Conservation (phyloP, 2,888 invertebrate genomes). For the Drosophila sordidula region DNA sequence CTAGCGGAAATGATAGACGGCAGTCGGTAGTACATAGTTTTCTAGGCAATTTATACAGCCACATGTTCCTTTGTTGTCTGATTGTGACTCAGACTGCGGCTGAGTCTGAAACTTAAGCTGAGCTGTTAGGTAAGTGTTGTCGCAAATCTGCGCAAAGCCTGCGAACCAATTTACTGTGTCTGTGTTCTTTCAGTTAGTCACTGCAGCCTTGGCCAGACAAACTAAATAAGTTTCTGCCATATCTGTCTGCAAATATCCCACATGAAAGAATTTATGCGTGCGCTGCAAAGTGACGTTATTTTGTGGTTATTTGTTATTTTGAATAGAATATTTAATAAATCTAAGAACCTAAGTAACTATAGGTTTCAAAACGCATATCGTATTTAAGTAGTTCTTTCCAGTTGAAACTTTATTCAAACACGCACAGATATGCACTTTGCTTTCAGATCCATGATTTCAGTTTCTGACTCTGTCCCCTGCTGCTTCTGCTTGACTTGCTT, state of each 20-base stretch:
- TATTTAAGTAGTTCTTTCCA: slow-evolving; percentile 16
- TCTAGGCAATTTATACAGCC: slow-evolving; percentile 75
- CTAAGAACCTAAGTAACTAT: background rate
- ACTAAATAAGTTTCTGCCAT: slow-evolving; percentile 5
- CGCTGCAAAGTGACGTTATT: too few relatives aligned
- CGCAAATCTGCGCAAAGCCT: slow-evolving; percentile 43
- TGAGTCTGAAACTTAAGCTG: slow-evolving; percentile 7
- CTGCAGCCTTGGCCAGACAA: slow-evolving; percentile 15
- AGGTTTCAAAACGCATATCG: slow-evolving; percentile 25
- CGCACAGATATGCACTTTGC: slow-evolving; percentile 48
- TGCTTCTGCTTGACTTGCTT: slow-evolving; percentile 76
- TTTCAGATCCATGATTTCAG: slow-evolving; percentile 16
- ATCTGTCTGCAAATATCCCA: background rate
- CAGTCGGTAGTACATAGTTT: slow-evolving; percentile 71
- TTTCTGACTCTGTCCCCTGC: background rate
- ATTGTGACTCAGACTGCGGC: slow-evolving; percentile 7
- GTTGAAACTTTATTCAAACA: slow-evolving; percentile 65
- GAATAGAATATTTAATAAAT: background rate
- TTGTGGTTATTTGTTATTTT: background rate
- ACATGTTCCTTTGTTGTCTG: slow-evolving; percentile 69
- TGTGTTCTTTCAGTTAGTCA: too few relatives aligned
- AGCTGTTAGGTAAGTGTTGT: slow-evolving; percentile 26
- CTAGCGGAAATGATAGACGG: slow-evolving; percentile 82
- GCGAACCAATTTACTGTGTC: slow-evolving; percentile 48
- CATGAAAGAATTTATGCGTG: background rate